Percentiles rank a stretch among this genome's conserved stretches.
These are phyloP conservation scores for Lutjanus argentimaculatus DNA, from an alignment of 2,797 vertebrate species.

Conservation along the genomic window DNA sequence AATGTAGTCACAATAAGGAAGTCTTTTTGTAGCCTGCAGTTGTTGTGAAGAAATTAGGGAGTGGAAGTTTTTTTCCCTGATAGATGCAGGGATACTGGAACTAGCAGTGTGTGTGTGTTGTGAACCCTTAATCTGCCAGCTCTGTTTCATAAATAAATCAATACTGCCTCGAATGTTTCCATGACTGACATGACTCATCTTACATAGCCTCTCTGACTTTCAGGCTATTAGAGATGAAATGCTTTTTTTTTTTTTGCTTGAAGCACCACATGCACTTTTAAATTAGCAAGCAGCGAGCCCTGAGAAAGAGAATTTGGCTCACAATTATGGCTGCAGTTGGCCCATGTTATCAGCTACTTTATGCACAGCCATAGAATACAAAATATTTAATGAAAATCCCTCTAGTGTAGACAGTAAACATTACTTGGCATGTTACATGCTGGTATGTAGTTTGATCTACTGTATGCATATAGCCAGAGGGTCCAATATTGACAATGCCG, in stretches of 20 bases:
- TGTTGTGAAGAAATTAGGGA: background rate
- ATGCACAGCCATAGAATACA: background rate
- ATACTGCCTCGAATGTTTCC: background rate
- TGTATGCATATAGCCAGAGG: background rate
- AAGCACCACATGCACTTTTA: conserved; percentile 1
- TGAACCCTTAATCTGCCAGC: background rate
- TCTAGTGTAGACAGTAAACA: background rate
- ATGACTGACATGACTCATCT: background rate
- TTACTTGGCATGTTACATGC: background rate
- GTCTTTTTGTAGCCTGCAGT: background rate
- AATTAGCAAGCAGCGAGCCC: conserved; percentile 3
- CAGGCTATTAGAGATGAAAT: background rate
- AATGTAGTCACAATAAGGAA: conserved; percentile 3
- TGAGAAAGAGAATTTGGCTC: background rate
- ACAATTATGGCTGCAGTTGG: background rate
- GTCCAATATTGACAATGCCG: background rate
- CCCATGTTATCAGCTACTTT: background rate
- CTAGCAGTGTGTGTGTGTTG: background rate
- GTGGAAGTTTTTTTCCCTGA: background rate
- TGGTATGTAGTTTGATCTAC: background rate
- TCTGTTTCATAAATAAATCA: conserved; percentile 10
- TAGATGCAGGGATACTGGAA: background rate
- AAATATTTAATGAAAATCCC: background rate
- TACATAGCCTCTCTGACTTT: background rate
- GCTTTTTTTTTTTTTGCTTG: background rate